Conservation (phyloP, 64 coral and sea anemone genomes). For the Stichodactyla helianthus region DNA sequence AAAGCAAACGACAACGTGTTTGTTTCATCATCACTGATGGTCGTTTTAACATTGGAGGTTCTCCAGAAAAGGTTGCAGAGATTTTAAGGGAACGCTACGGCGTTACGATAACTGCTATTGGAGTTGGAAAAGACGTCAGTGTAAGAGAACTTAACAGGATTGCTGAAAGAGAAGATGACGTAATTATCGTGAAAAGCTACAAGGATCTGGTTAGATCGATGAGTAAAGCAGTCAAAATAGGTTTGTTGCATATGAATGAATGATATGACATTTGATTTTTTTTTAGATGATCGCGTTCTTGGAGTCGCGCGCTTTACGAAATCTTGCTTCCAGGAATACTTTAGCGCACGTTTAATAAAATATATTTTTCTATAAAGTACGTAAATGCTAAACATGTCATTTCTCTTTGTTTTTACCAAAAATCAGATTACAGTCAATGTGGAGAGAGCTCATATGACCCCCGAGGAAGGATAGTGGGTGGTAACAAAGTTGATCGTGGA, state of each 20-base stretch:
- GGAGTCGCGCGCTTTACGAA: no score
- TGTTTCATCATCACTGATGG: constrained; percentile 85
- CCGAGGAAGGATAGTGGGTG: constrained; percentile 55
- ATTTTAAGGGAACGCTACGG: no score
- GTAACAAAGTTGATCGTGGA: not conserved
- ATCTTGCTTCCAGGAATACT: no score
- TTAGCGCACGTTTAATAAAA: no score
- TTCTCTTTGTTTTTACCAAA: not conserved
- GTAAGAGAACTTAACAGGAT: no score
- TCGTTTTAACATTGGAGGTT: constrained; percentile 66
- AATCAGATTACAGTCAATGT: constrained; percentile 52
- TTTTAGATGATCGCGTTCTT: no score
- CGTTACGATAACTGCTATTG: no score
- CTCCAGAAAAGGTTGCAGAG: constrained; percentile 45
- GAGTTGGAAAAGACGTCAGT: no score
- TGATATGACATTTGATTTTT: no score
- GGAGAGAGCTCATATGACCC: constrained; percentile 32
- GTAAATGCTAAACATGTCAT: not conserved
- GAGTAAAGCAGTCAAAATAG: constrained; percentile 19
- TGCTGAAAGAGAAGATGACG: not conserved
- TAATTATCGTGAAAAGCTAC: constrained; percentile 14
- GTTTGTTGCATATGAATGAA: not conserved
- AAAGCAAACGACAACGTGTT: constrained; percentile 29
- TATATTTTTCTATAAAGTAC: not conserved
- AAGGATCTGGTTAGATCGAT: constrained; percentile 19